Base-by-base conservation (phyloP, 1,140 invertebrate species). In the Drosophila bocki region DNA sequence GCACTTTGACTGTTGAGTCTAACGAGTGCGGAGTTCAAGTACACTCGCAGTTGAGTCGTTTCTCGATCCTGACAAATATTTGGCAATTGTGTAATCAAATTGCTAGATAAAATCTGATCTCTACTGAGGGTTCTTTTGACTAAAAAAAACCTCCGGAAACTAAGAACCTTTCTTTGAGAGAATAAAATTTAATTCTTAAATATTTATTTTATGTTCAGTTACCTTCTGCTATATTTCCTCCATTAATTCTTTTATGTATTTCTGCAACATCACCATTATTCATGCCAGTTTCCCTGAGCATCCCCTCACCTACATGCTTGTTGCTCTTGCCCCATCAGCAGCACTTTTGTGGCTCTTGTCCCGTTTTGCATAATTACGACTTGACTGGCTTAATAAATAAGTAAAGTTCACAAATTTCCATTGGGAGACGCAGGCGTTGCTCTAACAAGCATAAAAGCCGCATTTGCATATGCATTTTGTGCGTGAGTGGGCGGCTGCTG, bases 351-450 rank as follows among this genome's bases (percentile, higher is more conserved):
- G 35, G 56, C 47, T 75, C 57, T 53, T 74, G 39, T 44, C 29
- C 62, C 54, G 42, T 50, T 85, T 87, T 87, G 80, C 83, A 88
- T 87, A 88, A 87, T 87, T 88, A 78, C 84, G 76, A 83, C 63
- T 77, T 75, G 61, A 67, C 68, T 51, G 57, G 83, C 71, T 83
- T 82, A 77, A 80, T 88, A 87, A 88, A 88, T 64, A 80, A 83
- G 76, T 65, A 87, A 80, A 72, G 75, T 63, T 69, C 72, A 77
- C 63, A 48, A 56, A 62, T 35, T 56, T 54, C 58, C 59, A 45
- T n/a, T 12, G 42, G 50, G 32, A 60, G 62, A 74, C 67, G 78
- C 63, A 80, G 82, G 82, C 82, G 78, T 84, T 85, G 74, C 78
- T 81, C 78, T 85, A 85, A 84, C 82, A 84, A 84, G 82, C 82